A percentile compares a stretch with the other conserved stretches of the same genome.
These are phyloP conservation scores for Drosophila grimshawi DNA, from an alignment of 1,140 invertebrate genomes.

Conservation along the genomic window DNA sequence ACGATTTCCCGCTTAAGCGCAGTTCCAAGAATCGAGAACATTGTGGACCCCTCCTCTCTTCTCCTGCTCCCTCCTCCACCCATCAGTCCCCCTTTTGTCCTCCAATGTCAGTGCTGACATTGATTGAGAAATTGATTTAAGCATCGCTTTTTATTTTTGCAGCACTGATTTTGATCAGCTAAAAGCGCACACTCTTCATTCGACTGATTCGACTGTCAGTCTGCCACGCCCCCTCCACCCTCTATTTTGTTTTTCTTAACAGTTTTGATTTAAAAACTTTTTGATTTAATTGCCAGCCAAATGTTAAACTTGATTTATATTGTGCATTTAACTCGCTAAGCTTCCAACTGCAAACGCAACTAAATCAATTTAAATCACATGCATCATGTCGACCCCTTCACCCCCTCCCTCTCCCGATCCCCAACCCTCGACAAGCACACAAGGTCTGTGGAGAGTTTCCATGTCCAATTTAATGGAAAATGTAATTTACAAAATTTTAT, in stretches of 20 bases:
- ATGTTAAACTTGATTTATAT: slow-evolving; percentile 14
- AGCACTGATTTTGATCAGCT: slow-evolving; percentile 57
- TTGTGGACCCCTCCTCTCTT: background rate
- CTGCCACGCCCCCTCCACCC: background rate
- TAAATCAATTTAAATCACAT: slow-evolving; percentile 42
- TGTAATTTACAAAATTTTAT: slow-evolving; percentile 49
- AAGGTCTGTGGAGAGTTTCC: slow-evolving; percentile 16
- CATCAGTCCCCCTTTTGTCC: background rate
- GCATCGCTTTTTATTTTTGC: slow-evolving; percentile 64
- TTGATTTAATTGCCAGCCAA: slow-evolving; percentile 50
- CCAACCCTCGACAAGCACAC: background rate
- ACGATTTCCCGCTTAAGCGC: slow-evolving; percentile 66
- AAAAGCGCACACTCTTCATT: slow-evolving; percentile 39
- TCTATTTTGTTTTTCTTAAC: slow-evolving; percentile 1
- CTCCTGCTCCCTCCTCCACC: background rate
- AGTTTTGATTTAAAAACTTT: slow-evolving; percentile 55
- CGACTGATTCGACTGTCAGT: slow-evolving; percentile 23
- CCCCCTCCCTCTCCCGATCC: background rate
- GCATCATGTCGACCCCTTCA: background rate
- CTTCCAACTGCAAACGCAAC: slow-evolving; percentile 24
- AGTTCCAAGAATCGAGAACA: slow-evolving; percentile 61
- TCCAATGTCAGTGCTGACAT: slow-evolving; percentile 55
- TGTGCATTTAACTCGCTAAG: slow-evolving; percentile 12
- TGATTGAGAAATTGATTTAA: slow-evolving; percentile 83
- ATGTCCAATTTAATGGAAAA: slow-evolving; percentile 54